These are phyloP conservation scores for Hoplodrina blanda DNA, from an alignment of 2,888 invertebrate species.

Conservation along the genomic window DNA sequence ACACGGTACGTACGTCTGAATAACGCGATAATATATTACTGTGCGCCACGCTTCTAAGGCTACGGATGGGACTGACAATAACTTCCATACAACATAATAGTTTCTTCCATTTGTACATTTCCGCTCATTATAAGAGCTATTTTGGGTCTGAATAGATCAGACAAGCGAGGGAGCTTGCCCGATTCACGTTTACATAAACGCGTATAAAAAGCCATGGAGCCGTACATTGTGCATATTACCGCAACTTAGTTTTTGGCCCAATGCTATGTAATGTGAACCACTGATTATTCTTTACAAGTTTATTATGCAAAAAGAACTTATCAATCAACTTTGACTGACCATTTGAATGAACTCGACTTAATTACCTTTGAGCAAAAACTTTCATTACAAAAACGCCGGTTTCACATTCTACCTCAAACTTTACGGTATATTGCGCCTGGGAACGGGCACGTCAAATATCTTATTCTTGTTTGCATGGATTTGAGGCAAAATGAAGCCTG, in stretches of 20 bases:
- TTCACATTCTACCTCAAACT: neutral
- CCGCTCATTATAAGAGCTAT: conserved; percentile 17
- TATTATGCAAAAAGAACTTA: conserved; percentile 33
- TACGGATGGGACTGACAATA: conserved; percentile 34
- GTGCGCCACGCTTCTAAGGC: conserved; percentile 27
- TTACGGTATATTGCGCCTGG: neutral
- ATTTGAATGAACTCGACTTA: conserved; percentile 26
- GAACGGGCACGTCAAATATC: neutral
- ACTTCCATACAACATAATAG: conserved; percentile 23
- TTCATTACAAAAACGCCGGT: neutral
- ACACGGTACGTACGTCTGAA: conserved; percentile 63
- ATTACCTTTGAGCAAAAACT: conserved; percentile 44
- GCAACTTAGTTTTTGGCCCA: conserved; percentile 20
- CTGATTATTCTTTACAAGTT: conserved; percentile 28
- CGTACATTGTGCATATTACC: conserved; percentile 2
- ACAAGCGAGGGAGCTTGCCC: conserved; percentile 33
- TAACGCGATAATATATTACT: conserved; percentile 62
- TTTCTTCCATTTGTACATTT: conserved; percentile 47
- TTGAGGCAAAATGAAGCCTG: conserved; percentile 7
- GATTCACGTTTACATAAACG: conserved; percentile 14
- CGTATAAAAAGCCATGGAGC: neutral
- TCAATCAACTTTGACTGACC: conserved; percentile 20
- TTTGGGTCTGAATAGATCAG: conserved; percentile 24
- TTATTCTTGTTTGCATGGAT: neutral
- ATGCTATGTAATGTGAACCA: conserved; percentile 23